Conservation (phyloP, 2,797 vertebrate genomes). For the Micromesistius poutassou region DNA sequence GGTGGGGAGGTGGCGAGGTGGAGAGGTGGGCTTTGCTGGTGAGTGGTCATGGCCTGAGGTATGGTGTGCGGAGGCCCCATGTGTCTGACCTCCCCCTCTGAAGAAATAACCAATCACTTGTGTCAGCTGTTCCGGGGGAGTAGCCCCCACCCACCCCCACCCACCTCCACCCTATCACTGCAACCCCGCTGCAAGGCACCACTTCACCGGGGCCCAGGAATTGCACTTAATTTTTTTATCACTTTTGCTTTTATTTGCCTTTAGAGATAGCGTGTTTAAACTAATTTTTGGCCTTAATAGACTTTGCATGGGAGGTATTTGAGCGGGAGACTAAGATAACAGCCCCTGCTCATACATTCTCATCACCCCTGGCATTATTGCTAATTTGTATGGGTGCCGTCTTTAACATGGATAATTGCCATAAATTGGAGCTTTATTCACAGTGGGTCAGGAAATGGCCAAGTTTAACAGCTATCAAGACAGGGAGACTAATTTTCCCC, state of each 20-base stretch:
- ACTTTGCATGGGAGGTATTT: slow-evolving; percentile 41
- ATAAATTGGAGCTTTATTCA: slow-evolving; percentile 65
- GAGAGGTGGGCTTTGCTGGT: slow-evolving; percentile 33
- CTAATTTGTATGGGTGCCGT: slow-evolving; percentile 55
- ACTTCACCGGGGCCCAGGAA: slow-evolving; percentile 32
- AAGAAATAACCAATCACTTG: slow-evolving; percentile 62
- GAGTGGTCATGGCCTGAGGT: slow-evolving; percentile 65
- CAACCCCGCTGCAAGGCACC: slow-evolving; percentile 19
- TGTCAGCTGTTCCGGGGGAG: slow-evolving; percentile 58
- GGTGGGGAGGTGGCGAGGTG: not conserved
- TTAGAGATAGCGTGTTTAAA: slow-evolving; percentile 33
- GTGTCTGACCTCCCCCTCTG: slow-evolving; percentile 55
- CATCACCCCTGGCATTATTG: slow-evolving; percentile 58
- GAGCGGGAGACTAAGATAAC: slow-evolving; percentile 39
- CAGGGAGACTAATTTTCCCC: slow-evolving; percentile 52
- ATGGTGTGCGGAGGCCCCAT: slow-evolving; percentile 65
- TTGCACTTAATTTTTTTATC: slow-evolving; percentile 37
- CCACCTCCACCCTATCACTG: slow-evolving; percentile 20
- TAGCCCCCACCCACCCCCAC: slow-evolving; percentile 20
- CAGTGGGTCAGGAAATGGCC: slow-evolving; percentile 62
- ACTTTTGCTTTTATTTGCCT: slow-evolving; percentile 27
- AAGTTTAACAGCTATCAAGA: slow-evolving; percentile 59
- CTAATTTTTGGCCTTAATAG: slow-evolving; percentile 42
- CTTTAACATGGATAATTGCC: slow-evolving; percentile 63
- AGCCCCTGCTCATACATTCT: slow-evolving; percentile 30